phyloP scores from a whole-genome alignment of 2,888 invertebrate species.

The Lepidochrysops patricia region DNA sequence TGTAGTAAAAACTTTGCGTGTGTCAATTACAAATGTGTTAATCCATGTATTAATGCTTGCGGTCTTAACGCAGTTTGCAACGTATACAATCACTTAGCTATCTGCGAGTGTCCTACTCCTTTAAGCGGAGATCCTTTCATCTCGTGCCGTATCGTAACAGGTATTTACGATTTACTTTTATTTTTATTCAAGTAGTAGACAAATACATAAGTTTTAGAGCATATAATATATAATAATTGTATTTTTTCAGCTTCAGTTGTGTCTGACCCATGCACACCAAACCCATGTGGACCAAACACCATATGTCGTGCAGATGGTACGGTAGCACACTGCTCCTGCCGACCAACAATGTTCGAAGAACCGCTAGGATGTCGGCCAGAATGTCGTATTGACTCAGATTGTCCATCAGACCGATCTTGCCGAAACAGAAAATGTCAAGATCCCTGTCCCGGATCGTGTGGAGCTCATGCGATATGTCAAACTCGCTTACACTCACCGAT shows the following conservation, averaged over 20 bases:
- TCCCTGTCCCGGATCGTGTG: slow-evolving; percentile 86
- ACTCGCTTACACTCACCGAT: slow-evolving; percentile 84
- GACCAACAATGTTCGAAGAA: slow-evolving; percentile 78
- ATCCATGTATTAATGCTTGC: slow-evolving; percentile 83
- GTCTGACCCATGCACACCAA: slow-evolving; percentile 77
- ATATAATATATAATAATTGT: slow-evolving; percentile 13
- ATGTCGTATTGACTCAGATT: slow-evolving; percentile 81
- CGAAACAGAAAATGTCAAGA: slow-evolving; percentile 79
- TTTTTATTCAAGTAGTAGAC: not conserved
- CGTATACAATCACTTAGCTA: slow-evolving; percentile 84
- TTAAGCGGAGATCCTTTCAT: slow-evolving; percentile 87
- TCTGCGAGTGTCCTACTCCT: slow-evolving; percentile 82
- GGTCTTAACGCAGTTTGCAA: slow-evolving; percentile 82
- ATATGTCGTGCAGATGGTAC: slow-evolving; percentile 78
- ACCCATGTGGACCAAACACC: slow-evolving; percentile 83
- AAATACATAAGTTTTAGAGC: not conserved
- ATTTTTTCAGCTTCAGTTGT: slow-evolving; percentile 38
- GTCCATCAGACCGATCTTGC: slow-evolving; percentile 77
- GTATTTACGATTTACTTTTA: slow-evolving; percentile 37
- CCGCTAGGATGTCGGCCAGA: slow-evolving; percentile 86
- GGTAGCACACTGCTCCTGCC: slow-evolving; percentile 81
- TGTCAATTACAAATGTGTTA: slow-evolving; percentile 81
- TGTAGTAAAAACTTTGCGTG: slow-evolving; percentile 82
- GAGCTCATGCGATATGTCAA: slow-evolving; percentile 81
- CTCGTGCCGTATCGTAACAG: slow-evolving; percentile 75